phyloP scores from a whole-genome alignment of 2,888 invertebrate species.

The Mesorhabditis sp. region DNA sequence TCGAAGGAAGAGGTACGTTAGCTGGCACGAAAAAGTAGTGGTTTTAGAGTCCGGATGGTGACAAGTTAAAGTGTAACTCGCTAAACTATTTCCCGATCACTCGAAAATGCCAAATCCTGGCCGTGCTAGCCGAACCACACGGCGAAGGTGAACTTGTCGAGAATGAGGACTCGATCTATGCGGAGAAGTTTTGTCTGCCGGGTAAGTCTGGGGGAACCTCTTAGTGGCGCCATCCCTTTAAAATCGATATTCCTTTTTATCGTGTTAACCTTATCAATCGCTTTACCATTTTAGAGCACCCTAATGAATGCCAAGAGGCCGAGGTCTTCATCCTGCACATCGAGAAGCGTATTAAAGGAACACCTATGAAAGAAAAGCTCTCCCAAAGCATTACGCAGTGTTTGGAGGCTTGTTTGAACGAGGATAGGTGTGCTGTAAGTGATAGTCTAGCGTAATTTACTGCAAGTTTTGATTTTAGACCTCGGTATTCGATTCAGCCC shows the following conservation, averaged over 20 bases:
- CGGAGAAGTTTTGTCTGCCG: constrained; percentile 54
- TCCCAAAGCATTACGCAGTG: constrained; percentile 36
- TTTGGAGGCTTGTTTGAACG: constrained; percentile 32
- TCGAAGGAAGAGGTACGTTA: constrained; percentile 35
- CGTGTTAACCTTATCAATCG: too few relatives aligned
- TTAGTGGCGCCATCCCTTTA: too few relatives aligned
- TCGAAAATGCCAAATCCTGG: constrained; percentile 42
- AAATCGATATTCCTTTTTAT: too few relatives aligned
- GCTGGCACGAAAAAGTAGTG: background rate
- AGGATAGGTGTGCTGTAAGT: constrained; percentile 35
- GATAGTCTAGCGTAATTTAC: background rate
- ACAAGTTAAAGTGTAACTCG: constrained; percentile 42
- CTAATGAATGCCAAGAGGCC: constrained; percentile 41
- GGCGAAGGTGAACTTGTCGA: constrained; percentile 51
- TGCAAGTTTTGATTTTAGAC: constrained; percentile 26
- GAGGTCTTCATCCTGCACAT: constrained; percentile 52
- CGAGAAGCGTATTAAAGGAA: constrained; percentile 31
- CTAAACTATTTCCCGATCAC: constrained; percentile 47
- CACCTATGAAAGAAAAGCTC: constrained; percentile 3
- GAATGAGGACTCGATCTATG: constrained; percentile 48
- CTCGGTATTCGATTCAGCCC: constrained; percentile 38
- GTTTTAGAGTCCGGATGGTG: constrained; percentile 40
- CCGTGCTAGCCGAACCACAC: constrained; percentile 50
- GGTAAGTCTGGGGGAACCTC: constrained; percentile 17
- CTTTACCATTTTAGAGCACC: constrained; percentile 22